phyloP scores from a whole-genome alignment of 2,113 vertebrate species.

The Oxygymnocypris stewartii region DNA sequence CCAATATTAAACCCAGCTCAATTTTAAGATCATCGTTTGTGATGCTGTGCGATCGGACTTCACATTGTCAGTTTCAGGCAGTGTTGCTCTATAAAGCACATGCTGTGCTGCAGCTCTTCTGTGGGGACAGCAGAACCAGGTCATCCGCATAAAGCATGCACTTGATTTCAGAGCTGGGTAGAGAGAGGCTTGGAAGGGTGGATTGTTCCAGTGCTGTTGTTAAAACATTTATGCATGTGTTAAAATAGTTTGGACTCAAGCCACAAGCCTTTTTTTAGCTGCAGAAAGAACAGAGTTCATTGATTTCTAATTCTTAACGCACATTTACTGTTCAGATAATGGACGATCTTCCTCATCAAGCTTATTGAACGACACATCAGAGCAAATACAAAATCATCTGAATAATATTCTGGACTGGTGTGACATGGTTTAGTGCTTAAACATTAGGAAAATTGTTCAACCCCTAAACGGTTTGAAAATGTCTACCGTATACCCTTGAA shows the following conservation, averaged over 20 bases:
- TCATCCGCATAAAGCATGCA: slow-evolving; percentile 15
- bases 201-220: slow-evolving; percentile 43
- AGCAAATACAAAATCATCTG: background rate
- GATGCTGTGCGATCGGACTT: background rate
- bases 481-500: background rate
- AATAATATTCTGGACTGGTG: background rate
- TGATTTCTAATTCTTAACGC: background rate
- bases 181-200: slow-evolving; percentile 5
- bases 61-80: slow-evolving; percentile 26
- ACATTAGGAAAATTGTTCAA: background rate
- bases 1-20: background rate
- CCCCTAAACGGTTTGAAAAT: background rate
- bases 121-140: slow-evolving; percentile 36
- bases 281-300: background rate
- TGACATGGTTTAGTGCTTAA: background rate
- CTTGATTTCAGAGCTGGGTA: slow-evolving; percentile 26
- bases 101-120: slow-evolving; percentile 31
- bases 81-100: background rate
- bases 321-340: slow-evolving; percentile 8
- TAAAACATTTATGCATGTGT: slow-evolving; percentile 36
- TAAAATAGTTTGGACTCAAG: slow-evolving; percentile 4
- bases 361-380: background rate
- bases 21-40: background rate
- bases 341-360: background rate
- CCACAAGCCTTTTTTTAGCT: background rate